A percentile compares a stretch with the other conserved stretches of the same genome.
Evolutionary conservation across 2,888 invertebrate genomes (phyloP).

Genomic region (Cyaniris semiargus): DNA sequence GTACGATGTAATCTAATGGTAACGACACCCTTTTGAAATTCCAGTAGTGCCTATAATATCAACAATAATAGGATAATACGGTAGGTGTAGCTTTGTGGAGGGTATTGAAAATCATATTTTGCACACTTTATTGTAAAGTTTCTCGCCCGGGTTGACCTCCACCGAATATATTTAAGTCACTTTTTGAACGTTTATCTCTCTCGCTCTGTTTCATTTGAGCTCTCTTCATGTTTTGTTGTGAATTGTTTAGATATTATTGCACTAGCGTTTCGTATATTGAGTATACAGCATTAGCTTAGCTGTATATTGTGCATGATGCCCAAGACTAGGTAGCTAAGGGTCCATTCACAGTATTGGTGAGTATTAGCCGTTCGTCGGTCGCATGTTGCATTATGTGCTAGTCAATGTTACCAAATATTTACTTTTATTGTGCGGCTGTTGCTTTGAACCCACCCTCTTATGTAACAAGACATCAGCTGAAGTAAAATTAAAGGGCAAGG

Average conservation of each 20-base stretch:
- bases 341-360: constrained; percentile 5
- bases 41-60: constrained; percentile 22
- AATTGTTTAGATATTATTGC: constrained; percentile 5
- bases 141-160: background rate
- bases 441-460: constrained; percentile 16
- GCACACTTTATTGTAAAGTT: background rate
- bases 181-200: constrained; percentile 9
- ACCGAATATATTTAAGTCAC: constrained; percentile 10
- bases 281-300: background rate
- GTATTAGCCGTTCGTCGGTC: constrained; percentile 27
- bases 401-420: constrained; percentile 44
- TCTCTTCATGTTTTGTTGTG: background rate
- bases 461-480: background rate
- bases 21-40: constrained; percentile 1
- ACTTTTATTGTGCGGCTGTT: constrained; percentile 30
- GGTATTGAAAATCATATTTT: background rate
- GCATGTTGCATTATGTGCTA: constrained; percentile 40
- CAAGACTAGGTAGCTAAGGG: constrained; percentile 2
- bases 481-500: background rate
- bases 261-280: constrained; percentile 1
- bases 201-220: background rate
- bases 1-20: background rate
- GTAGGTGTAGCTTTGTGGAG: constrained; percentile 6
- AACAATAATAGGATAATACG: constrained; percentile 18
- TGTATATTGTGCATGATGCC: background rate